phyloP scores from a whole-genome alignment of 2,113 vertebrate species.

The Aviceda subcristata region DNA sequence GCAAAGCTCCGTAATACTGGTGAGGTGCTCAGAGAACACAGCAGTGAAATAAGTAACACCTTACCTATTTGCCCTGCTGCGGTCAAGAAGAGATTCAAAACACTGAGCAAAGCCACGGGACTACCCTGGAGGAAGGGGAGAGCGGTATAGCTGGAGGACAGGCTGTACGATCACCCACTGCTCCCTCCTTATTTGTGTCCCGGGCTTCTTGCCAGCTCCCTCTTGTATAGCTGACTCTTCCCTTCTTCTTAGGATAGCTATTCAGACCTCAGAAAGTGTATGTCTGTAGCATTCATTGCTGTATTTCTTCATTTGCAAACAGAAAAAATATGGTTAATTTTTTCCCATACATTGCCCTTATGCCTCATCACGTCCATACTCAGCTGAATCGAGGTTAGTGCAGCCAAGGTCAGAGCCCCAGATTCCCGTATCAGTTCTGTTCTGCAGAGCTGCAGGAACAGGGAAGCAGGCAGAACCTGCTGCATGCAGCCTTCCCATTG shows the following conservation, averaged over 20 bases:
- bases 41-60: neutral
- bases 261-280: neutral
- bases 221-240: neutral
- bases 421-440: neutral
- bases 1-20: neutral
- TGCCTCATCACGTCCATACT: accelerated
- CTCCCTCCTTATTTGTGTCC: neutral
- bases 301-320: neutral
- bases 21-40: neutral
- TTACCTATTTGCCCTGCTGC: neutral
- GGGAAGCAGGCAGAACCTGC: neutral
- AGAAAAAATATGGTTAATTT: neutral
- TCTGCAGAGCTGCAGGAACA: neutral
- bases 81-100: neutral
- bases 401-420: neutral
- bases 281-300: neutral
- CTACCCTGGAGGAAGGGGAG: neutral
- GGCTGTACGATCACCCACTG: neutral
- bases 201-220: neutral
- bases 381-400: neutral
- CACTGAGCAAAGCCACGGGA: neutral
- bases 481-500: neutral
- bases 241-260: neutral
- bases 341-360: neutral
- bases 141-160: neutral